A percentile compares a stretch with the other conserved stretches of the same genome.
phyloP scores from a whole-genome alignment of 2,113 vertebrate genomes.

The Gallinago jamesoni region DNA sequence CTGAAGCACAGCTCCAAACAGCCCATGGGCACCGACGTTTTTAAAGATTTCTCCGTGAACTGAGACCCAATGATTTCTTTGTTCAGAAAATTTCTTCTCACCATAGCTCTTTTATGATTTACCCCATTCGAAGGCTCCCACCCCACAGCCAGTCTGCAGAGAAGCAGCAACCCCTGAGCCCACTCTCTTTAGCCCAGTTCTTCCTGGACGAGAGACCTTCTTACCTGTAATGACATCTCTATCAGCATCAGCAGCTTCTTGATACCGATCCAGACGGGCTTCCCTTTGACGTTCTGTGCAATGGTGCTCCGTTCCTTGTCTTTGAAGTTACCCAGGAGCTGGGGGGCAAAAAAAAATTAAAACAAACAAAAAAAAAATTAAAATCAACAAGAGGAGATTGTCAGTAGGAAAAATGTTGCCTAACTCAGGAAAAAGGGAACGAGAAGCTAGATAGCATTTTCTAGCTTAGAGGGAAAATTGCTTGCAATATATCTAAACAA shows the following conservation, averaged over 20 bases:
- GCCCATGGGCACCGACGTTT: not conserved
- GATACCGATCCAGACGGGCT: constrained; percentile 88
- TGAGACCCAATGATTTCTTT: not conserved
- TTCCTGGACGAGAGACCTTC: not conserved
- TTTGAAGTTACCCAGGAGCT: constrained; percentile 94
- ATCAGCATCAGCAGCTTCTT: constrained; percentile 98
- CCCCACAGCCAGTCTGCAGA: constrained; percentile 29
- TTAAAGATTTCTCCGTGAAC: not conserved
- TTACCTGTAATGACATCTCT: constrained; percentile 94
- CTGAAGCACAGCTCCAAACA: not conserved
- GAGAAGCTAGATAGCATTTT: not conserved
- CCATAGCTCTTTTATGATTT: not conserved
- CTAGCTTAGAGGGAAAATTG: not conserved
- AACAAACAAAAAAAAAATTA: not conserved
- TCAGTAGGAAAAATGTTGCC: not conserved
- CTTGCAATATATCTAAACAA: not conserved
- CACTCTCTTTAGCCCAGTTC: not conserved
- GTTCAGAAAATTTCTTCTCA: not conserved
- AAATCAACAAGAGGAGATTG: not conserved
- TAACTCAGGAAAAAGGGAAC: not conserved
- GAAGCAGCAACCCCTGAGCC: not conserved
- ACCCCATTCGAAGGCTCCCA: constrained; percentile 22
- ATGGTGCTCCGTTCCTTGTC: constrained; percentile 88
- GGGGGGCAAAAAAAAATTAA: not conserved
- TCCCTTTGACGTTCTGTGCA: constrained; percentile 83